Evolutionary conservation across 2,888 invertebrate species (phyloP).

Genomic region (Caradrina kadenii): DNA sequence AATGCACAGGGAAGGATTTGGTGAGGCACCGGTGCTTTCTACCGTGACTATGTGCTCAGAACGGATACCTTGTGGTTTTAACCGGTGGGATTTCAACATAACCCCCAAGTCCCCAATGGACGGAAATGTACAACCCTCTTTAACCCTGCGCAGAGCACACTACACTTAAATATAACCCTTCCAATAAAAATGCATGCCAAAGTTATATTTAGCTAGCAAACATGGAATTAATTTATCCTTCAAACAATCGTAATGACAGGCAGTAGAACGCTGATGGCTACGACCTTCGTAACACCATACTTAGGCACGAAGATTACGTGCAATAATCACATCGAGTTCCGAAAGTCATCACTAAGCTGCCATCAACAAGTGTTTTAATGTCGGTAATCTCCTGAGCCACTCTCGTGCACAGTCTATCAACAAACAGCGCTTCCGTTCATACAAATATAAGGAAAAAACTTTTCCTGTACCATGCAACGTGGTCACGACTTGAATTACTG

Average conservation of each 20-base stretch:
- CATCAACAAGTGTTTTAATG: slow-evolving; percentile 83
- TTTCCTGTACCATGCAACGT: slow-evolving; percentile 70
- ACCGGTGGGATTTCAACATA: background rate
- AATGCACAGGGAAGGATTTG: slow-evolving; percentile 3
- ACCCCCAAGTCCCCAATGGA: background rate
- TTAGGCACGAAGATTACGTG: slow-evolving; percentile 71
- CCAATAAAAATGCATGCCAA: slow-evolving; percentile 7
- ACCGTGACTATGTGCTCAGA: background rate
- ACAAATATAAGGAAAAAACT: slow-evolving; percentile 72
- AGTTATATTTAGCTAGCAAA: slow-evolving; percentile 24
- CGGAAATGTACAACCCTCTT: background rate
- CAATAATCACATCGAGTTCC: slow-evolving; percentile 78
- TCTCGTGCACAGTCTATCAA: slow-evolving; percentile 77
- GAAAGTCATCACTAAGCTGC: slow-evolving; percentile 78
- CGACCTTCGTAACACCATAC: slow-evolving; percentile 68
- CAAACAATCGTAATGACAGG: slow-evolving; percentile 62
- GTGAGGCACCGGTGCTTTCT: background rate
- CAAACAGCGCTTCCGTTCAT: slow-evolving; percentile 78
- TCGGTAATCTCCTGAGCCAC: slow-evolving; percentile 78
- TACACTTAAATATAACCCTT: background rate
- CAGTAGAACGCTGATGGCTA: slow-evolving; percentile 59
- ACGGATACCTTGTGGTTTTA: slow-evolving; percentile 10
- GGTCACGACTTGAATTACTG: slow-evolving; percentile 73
- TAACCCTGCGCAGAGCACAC: background rate
- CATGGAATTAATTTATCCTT: slow-evolving; percentile 55